Evolutionary conservation across 2,888 invertebrate species (phyloP).

Genomic region (Rhagonycha lutea): DNA sequence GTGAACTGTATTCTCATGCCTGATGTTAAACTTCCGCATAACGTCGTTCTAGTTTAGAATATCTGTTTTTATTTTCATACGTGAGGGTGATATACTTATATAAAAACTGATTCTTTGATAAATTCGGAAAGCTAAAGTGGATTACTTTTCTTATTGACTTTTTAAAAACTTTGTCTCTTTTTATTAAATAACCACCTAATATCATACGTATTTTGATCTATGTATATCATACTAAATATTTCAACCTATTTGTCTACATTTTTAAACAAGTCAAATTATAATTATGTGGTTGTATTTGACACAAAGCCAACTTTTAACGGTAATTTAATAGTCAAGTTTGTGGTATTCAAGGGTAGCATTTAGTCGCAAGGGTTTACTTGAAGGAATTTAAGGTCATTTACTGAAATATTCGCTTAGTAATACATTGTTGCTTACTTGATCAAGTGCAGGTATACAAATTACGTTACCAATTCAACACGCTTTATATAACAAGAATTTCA

Average conservation of each 20-base stretch:
- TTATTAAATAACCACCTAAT: neutral
- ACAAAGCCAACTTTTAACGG: slow-evolving; percentile 17
- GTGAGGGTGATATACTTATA: slow-evolving; percentile 19
- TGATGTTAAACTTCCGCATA: slow-evolving; percentile 33
- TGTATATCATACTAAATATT: too few relatives aligned
- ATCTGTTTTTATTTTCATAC: slow-evolving; percentile 29
- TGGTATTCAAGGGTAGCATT: slow-evolving; percentile 16
- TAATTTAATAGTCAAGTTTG: slow-evolving; percentile 16
- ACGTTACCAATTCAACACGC: neutral
- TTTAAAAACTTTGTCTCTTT: neutral
- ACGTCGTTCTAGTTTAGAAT: slow-evolving; percentile 27
- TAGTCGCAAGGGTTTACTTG: slow-evolving; percentile 13
- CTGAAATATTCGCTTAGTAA: slow-evolving; percentile 10
- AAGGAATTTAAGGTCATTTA: slow-evolving; percentile 12
- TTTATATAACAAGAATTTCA: neutral
- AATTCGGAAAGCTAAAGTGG: slow-evolving; percentile 17
- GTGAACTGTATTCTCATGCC: slow-evolving; percentile 30
- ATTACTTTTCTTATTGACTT: slow-evolving; percentile 15
- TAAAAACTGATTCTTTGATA: slow-evolving; percentile 24
- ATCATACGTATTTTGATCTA: too few relatives aligned
- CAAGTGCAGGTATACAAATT: slow-evolving; percentile 12
- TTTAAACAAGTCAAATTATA: neutral
- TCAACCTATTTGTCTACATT: neutral
- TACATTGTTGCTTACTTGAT: slow-evolving; percentile 9
- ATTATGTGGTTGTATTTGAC: slow-evolving; percentile 5